Percentiles rank a stretch among this genome's conserved stretches.
These are phyloP conservation scores for Cinclus cinclus DNA, from an alignment of 2,113 vertebrate species.

Conservation along the genomic window DNA sequence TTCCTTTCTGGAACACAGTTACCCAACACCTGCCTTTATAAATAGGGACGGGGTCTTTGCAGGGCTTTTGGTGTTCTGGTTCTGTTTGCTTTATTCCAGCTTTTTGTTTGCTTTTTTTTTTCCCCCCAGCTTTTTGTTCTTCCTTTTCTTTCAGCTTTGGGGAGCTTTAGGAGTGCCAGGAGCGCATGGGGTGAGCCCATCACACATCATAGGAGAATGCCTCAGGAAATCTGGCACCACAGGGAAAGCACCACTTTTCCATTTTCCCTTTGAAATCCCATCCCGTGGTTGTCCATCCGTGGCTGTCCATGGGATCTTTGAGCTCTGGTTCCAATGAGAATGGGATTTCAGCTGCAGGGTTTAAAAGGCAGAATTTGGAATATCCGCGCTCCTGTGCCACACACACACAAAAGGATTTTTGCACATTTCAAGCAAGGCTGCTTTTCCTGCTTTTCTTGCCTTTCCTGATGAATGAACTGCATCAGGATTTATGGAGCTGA, in stretches of 20 bases:
- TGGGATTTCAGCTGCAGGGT: not conserved
- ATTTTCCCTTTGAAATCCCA: not conserved
- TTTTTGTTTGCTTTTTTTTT: not conserved
- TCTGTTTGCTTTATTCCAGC: not conserved
- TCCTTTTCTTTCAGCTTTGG: not conserved
- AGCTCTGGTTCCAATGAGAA: not conserved
- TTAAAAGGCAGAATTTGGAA: not conserved
- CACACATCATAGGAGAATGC: not conserved
- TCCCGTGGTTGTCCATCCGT: not conserved
- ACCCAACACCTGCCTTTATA: not conserved
- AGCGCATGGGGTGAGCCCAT: not conserved
- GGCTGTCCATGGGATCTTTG: not conserved
- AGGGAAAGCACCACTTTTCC: not conserved
- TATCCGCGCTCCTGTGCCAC: too few relatives aligned
- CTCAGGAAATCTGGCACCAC: not conserved
- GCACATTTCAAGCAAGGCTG: not conserved
- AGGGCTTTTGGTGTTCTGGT: not conserved
- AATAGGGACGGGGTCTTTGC: not conserved
- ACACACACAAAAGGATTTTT: rapidly evolving
- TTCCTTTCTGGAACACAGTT: not conserved
- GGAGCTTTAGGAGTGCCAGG: not conserved
- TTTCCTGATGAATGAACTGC: not conserved
- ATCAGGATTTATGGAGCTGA: not conserved
- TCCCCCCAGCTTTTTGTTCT: not conserved
- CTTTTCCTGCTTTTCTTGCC: not conserved